Evolutionary conservation across 2,888 invertebrate genomes (phyloP), one percentile per base, ranked within the genome.

Genomic region (Eumerus sabulonum): DNA sequence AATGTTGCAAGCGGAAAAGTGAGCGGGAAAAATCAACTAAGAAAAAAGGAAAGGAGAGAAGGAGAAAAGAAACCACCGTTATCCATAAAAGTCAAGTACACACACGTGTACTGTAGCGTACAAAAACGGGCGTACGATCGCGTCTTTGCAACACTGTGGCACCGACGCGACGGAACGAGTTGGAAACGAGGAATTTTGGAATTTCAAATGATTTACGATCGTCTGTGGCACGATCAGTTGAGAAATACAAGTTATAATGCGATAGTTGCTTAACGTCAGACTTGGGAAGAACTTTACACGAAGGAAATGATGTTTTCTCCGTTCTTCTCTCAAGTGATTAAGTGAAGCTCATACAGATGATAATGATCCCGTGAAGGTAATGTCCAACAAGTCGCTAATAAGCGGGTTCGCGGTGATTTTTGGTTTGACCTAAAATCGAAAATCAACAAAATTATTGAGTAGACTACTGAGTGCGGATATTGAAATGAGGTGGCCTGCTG

Each of bases 21-120:
- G 68, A 79, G 74, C 79, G 79, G 74, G 54, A 50, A 79, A 45
- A 50, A 47, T 54, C 36, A 35, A 53, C 14, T 9, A 53, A 36
- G 7, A 36, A 45, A 13, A 60, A 53, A 68, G 18, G 47, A 47
- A 54, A 47, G 12, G 19, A 3, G 4, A 9, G 44, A 53, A 53
- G 36, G 50, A 54, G 14, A 13, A 60, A 60, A 56, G 9, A 45
- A 71, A 57, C 66, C 45, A 64, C 77, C 50, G 62, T 51, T 66
- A 57, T 72, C 38, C 62, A 50, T 51, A 70, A 60, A 79, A 74
- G 68, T 74, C 77, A 77, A 73, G 73, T 77, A 63, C 67, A 73
- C 57, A 77, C 48, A 59, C 36, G 27, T 36, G 35, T n/a, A 59
- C 9, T 47, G 12, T 7, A 45, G 44, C 19, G 19, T 27, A 48